These are phyloP conservation scores for Anas platyrhynchos DNA, from an alignment of 2,113 vertebrate genomes.

Conservation along the genomic window DNA sequence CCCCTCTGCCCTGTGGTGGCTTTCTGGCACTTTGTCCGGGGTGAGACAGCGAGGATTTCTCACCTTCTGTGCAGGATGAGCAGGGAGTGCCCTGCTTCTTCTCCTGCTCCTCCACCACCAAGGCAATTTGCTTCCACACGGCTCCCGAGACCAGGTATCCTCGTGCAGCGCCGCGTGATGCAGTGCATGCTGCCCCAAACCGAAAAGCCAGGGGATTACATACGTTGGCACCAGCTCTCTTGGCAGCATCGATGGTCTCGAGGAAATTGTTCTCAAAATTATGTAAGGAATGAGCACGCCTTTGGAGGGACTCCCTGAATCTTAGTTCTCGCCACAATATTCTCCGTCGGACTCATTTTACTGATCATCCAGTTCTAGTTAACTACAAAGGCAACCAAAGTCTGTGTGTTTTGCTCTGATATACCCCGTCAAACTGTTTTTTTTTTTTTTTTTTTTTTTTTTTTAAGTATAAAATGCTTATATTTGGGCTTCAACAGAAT, in stretches of 20 bases:
- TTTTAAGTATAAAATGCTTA: neutral
- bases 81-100: neutral
- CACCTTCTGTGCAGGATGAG: too few relatives aligned
- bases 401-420: neutral
- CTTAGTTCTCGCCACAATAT: neutral
- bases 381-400: neutral
- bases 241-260: neutral
- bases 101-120: neutral
- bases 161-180: too few relatives aligned
- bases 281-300: neutral
- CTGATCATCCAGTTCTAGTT: neutral
- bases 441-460: neutral
- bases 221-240: neutral
- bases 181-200: neutral
- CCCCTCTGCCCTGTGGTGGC: rapidly evolving
- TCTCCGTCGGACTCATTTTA: neutral
- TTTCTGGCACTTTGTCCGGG: neutral
- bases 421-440: neutral
- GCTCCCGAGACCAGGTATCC: too few relatives aligned
- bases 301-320: neutral
- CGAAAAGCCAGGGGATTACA: neutral
- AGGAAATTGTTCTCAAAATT: neutral
- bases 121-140: too few relatives aligned
- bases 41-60: too few relatives aligned
- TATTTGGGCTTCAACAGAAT: neutral